These are phyloP conservation scores for Quiscalus mexicanus DNA, from an alignment of 2,113 vertebrate species.

Conservation along the genomic window DNA sequence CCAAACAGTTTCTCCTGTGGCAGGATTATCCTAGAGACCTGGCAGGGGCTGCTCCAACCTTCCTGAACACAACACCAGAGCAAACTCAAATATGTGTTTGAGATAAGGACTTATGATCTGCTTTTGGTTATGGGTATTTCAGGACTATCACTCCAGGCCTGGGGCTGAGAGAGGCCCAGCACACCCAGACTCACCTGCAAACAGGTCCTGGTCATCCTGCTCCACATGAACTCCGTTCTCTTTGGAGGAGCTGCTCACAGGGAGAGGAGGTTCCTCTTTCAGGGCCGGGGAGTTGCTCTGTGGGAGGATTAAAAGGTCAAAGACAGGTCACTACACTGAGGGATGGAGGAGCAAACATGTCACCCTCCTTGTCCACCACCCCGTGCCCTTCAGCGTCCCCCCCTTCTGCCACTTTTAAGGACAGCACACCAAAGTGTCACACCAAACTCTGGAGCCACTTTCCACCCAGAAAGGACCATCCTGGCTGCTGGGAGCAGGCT, in stretches of 20 bases:
- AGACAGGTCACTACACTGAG: background rate
- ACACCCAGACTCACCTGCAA: constrained; percentile 80
- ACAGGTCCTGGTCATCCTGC: constrained; percentile 88
- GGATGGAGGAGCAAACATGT: background rate
- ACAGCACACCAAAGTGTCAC: background rate
- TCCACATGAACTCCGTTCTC: constrained; percentile 87
- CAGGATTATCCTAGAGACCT: background rate
- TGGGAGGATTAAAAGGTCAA: background rate
- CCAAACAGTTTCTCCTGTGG: background rate
- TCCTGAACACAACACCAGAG: background rate
- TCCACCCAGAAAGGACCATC: too few relatives aligned
- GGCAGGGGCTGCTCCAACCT: background rate
- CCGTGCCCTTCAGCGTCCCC: fast-evolving
- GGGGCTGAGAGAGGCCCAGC: background rate
- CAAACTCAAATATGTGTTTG: fast-evolving
- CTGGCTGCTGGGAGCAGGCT: background rate
- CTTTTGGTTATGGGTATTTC: background rate
- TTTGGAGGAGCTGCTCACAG: constrained; percentile 70
- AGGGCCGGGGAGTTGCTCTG: constrained; percentile 64
- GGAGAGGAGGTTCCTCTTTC: constrained; percentile 56
- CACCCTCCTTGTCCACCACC: background rate
- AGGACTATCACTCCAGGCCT: background rate
- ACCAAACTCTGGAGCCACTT: background rate
- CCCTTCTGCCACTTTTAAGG: background rate
- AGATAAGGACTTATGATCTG: background rate